A percentile compares a stretch with the other conserved stretches of the same genome.
phyloP scores from a whole-genome alignment of 2,888 invertebrate genomes.

The Cancer borealis region DNA sequence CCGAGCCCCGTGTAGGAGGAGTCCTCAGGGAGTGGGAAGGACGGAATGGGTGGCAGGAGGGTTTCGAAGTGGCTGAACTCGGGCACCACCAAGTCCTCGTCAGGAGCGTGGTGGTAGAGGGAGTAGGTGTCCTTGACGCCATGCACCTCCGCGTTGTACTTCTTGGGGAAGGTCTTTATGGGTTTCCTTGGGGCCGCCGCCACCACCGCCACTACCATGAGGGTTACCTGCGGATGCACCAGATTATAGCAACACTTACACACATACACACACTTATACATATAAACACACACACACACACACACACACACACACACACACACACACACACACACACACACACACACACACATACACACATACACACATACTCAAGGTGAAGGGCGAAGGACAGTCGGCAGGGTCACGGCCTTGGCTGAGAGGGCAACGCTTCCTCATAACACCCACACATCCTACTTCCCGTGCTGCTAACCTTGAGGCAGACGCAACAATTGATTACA shows the following conservation, averaged over 20 bases:
- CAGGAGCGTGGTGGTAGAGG: neutral
- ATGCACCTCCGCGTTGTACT: neutral
- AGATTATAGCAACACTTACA: neutral
- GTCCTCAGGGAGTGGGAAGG: neutral
- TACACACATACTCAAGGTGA: neutral
- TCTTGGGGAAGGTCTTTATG: constrained; percentile 1
- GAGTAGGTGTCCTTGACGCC: neutral
- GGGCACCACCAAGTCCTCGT: neutral
- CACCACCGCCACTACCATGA: neutral
- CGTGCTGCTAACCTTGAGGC: neutral
- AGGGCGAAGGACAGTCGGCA: neutral
- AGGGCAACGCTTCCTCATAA: neutral
- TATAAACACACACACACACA: neutral
- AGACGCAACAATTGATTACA: neutral
- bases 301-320: neutral
- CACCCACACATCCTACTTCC: neutral
- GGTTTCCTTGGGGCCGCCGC: neutral
- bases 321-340: neutral
- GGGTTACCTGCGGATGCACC: neutral
- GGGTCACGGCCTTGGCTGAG: constrained; percentile 3
- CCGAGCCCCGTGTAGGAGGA: neutral
- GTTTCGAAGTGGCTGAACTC: neutral
- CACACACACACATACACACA: neutral
- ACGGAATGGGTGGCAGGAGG: neutral
- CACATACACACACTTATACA: neutral